These are phyloP conservation scores for Mimachlamys varia DNA, from an alignment of 2,888 invertebrate genomes.

Conservation along the genomic window DNA sequence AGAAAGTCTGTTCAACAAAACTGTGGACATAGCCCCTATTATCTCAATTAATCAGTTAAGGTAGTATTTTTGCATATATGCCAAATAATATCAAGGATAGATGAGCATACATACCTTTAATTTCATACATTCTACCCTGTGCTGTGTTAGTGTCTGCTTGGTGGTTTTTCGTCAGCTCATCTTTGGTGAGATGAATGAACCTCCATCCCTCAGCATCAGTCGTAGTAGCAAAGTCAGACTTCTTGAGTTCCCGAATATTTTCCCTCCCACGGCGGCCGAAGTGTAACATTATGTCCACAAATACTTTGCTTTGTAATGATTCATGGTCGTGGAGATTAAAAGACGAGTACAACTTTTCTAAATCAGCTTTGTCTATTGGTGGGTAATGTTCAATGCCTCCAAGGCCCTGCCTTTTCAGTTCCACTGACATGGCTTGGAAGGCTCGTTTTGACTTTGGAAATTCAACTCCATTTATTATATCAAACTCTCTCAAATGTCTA, in stretches of 20 bases:
- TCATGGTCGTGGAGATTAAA: conserved; percentile 40
- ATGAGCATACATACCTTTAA: not conserved
- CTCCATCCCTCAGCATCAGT: conserved; percentile 11
- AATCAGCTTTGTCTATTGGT: conserved; percentile 39
- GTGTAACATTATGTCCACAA: conserved; percentile 40
- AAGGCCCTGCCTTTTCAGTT: conserved; percentile 39
- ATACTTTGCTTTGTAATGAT: conserved; percentile 46
- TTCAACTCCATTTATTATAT: conserved; percentile 40
- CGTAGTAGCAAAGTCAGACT: conserved; percentile 23
- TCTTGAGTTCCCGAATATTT: conserved; percentile 9
- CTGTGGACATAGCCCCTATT: too few species aligned
- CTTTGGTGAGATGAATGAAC: conserved; percentile 38
- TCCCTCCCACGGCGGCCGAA: conserved; percentile 40
- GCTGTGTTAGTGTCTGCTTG: conserved; percentile 38
- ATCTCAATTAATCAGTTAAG: too few species aligned
- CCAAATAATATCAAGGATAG: too few species aligned
- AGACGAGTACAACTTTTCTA: conserved; percentile 41
- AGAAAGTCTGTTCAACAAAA: too few species aligned
- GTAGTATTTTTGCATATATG: too few species aligned
- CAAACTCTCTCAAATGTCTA: not conserved
- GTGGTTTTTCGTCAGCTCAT: conserved; percentile 43
- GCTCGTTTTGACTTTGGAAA: conserved; percentile 26
- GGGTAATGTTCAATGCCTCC: conserved; percentile 42
- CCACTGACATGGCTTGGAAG: conserved; percentile 3
- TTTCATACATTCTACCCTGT: conserved; percentile 39